A percentile compares a stretch with the other conserved stretches of the same genome.
Evolutionary conservation across 2,113 vertebrate genomes (phyloP).

Genomic region (Sinocyclocheilus anshuiensis): DNA sequence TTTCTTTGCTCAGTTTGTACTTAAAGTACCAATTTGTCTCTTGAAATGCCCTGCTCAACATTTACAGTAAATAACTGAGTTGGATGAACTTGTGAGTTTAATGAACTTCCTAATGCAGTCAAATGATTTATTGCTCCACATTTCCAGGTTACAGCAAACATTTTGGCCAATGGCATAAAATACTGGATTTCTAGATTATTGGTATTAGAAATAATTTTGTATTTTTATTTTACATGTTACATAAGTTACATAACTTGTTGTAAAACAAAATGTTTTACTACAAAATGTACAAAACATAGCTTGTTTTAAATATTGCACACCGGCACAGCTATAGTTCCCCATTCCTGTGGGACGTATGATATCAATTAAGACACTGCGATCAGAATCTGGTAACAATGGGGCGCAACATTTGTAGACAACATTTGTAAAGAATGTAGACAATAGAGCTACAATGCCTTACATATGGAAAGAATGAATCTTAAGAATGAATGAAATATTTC

Average conservation of each 20-base stretch:
- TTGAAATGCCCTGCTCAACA: not conserved
- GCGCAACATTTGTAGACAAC: not conserved
- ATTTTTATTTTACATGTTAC: not conserved
- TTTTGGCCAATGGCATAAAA: not conserved
- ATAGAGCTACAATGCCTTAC: not conserved
- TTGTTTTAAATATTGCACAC: too few species aligned
- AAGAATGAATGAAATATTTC: not conserved
- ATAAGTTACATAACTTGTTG: not conserved
- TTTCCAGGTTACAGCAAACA: not conserved
- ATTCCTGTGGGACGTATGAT: not conserved
- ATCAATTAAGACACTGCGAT: not conserved
- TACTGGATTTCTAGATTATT: not conserved
- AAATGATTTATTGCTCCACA: not conserved
- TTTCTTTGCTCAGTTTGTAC: not conserved
- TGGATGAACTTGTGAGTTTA: not conserved
- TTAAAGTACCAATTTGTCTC: not conserved
- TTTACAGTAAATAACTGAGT: not conserved
- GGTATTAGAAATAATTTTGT: not conserved
- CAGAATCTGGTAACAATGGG: not conserved
- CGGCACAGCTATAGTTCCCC: too few species aligned
- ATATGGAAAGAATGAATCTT: not conserved
- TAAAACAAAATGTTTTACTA: not conserved
- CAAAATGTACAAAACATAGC: not conserved
- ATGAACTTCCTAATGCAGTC: not conserved
- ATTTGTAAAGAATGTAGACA: not conserved